Evolutionary conservation across 2,113 vertebrate genomes (phyloP).

Genomic region (Phrynosoma platyrhinos): DNA sequence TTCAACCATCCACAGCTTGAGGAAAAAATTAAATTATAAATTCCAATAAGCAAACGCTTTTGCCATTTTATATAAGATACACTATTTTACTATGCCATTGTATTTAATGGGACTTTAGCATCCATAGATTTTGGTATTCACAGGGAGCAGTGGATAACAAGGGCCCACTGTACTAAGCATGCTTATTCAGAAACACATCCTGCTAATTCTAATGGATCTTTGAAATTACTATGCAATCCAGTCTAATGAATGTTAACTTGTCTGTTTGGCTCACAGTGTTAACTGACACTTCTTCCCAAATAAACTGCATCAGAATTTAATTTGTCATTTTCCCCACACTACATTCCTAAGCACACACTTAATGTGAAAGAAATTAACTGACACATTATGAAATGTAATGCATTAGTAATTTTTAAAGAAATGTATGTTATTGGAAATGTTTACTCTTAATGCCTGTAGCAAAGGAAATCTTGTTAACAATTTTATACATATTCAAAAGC

Average conservation of each 20-base stretch:
- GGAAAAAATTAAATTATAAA: too few species aligned
- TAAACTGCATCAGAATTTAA: neutral
- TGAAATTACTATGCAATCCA: neutral
- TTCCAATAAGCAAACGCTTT: too few species aligned
- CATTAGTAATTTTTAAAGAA: neutral
- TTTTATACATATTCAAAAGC: neutral
- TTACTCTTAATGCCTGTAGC: too few species aligned
- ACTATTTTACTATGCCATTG: too few species aligned
- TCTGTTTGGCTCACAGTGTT: neutral
- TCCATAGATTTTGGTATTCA: too few species aligned
- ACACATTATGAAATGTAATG: neutral
- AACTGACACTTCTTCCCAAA: neutral
- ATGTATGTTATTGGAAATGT: neutral
- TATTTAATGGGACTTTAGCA: too few species aligned
- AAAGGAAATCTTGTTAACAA: neutral
- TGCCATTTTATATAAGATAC: too few species aligned
- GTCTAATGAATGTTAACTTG: neutral
- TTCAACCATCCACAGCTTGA: too few species aligned
- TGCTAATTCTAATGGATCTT: neutral
- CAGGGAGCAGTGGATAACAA: too few species aligned
- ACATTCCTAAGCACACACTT: neutral
- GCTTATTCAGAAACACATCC: neutral
- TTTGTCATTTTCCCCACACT: neutral
- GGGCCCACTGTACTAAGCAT: neutral
- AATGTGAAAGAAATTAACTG: neutral